Evolutionary conservation across 1,140 invertebrate genomes (phyloP), one percentile per base, ranked within the genome.

Genomic region (Scylla paramamosain): DNA sequence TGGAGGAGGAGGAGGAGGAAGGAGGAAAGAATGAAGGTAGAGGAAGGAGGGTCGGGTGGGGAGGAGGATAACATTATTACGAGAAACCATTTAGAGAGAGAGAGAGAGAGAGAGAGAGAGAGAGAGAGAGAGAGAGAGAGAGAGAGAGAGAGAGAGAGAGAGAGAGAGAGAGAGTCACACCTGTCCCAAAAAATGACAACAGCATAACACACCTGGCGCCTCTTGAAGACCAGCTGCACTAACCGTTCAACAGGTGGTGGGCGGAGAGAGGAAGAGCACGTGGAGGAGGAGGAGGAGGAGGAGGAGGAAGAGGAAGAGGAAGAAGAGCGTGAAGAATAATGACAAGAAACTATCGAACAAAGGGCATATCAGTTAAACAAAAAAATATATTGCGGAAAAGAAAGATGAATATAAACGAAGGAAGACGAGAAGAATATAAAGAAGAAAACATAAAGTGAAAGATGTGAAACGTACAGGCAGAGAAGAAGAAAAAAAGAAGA

Each of bases 111-210:
- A 59, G 52, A 59, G 52, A 59, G 52, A 59, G 52, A 59, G 52
- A 59, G 52, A 59, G 52, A 59, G 52, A 48, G 46, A 48, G 46
- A 48, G 46, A 48, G 46, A 48, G 46, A 48, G 46, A 48, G 59
- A 67, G 59, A 25, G 20, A 67, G 59, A 67, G 59, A 67, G 59
- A 67, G 59, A 67, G 59, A 67, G 59, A 67, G 59, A 67, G 59
- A 67, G 59, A 67, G 59, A 77, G 67, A 77, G 67, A 77, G 67
- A n/a, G 20, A 77, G 67, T 77, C 67, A 77, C 67, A 77, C 67
- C 67, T 77, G 67, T n/a, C 67, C 67, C 52, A 14, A 59, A 59
- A 59, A 59, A 59, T 59, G 52, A 14, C 52, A 20, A 8, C 52
- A 20, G 67, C 67, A 77, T n/a, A 77, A 25, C 67, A 77, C 67